phyloP scores from a whole-genome alignment of 2,797 vertebrate species.

The Pangasius sanitwongsei region DNA sequence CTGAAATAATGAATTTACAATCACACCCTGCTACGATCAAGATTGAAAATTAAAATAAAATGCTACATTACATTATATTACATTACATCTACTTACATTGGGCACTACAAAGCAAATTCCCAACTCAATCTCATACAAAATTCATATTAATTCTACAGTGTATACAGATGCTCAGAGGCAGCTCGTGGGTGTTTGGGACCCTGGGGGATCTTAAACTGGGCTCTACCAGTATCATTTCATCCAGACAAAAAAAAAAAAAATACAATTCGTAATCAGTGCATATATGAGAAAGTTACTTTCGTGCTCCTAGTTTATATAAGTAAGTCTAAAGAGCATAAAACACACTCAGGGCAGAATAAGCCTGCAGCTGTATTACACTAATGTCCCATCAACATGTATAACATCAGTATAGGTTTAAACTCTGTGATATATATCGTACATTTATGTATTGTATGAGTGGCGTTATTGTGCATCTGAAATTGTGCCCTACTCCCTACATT shows the following conservation, averaged over 20 bases:
- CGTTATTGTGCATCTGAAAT: no score
- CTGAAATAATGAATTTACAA: background rate
- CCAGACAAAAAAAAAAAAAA: background rate
- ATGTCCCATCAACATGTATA: background rate
- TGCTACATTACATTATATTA: background rate
- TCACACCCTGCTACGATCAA: background rate
- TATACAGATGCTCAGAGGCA: constrained; percentile 15
- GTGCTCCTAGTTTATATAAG: background rate
- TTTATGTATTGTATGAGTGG: background rate
- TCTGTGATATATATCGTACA: background rate
- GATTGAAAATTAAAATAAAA: background rate
- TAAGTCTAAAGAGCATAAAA: constrained; percentile 2
- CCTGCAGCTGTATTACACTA: background rate
- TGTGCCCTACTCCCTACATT: no score
- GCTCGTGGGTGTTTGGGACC: constrained; percentile 26
- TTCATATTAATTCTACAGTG: constrained; percentile 23
- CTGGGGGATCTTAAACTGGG: constrained; percentile 4
- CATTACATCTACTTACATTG: background rate
- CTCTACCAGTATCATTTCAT: background rate
- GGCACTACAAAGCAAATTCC: constrained; percentile 14
- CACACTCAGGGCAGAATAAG: background rate
- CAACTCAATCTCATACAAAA: constrained; percentile 19
- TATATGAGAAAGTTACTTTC: background rate
- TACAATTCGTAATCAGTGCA: background rate
- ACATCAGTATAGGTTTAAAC: background rate